These are phyloP conservation scores for Origma solitaria DNA, from an alignment of 2,113 vertebrate genomes.

Conservation along the genomic window DNA sequence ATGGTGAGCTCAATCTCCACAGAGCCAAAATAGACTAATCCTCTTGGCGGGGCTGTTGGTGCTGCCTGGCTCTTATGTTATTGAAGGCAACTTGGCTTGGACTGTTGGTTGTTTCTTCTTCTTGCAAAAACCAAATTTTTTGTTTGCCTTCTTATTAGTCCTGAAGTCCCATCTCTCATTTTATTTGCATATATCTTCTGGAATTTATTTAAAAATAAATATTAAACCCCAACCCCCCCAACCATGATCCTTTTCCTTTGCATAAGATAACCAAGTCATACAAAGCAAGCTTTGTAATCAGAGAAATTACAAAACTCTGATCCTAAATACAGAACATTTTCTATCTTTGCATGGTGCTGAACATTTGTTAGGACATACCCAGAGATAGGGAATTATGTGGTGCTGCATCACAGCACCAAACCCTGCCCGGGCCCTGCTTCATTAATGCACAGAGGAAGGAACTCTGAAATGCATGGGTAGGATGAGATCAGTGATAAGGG, in stretches of 20 bases:
- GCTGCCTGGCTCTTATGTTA: background rate
- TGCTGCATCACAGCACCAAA: background rate
- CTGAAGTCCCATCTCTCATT: background rate
- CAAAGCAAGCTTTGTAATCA: background rate
- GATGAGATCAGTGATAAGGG: background rate
- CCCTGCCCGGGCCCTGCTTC: background rate
- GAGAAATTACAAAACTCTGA: background rate
- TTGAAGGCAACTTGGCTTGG: background rate
- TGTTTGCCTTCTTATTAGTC: background rate
- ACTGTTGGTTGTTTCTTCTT: background rate
- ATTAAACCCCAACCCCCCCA: fast-evolving
- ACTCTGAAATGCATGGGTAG: background rate
- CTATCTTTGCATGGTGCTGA: background rate
- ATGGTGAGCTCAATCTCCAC: background rate
- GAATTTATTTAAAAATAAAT: background rate
- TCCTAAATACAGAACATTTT: background rate
- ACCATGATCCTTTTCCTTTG: background rate
- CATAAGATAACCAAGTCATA: background rate
- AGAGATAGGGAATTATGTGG: background rate
- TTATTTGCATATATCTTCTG: background rate
- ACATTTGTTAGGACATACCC: background rate
- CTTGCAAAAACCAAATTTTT: background rate
- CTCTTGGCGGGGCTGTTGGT: background rate
- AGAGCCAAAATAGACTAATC: background rate
- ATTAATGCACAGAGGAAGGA: background rate